Conservation (phyloP, 2,113 vertebrate genomes). For the Orycteropus afer region DNA sequence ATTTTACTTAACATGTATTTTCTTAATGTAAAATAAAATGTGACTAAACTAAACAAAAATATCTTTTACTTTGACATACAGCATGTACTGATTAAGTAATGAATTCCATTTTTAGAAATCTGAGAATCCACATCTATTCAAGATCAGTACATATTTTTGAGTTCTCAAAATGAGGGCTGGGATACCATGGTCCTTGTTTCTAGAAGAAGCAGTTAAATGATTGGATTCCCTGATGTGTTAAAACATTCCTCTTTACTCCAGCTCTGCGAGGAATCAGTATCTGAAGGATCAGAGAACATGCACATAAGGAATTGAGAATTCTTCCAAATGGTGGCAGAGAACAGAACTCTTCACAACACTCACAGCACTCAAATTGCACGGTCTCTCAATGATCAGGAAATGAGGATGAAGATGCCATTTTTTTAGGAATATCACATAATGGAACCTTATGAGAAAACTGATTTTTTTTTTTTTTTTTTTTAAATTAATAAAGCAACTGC, state of each 20-base stretch:
- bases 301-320: neutral
- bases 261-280: neutral
- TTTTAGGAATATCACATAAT: neutral
- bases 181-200: neutral
- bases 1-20: neutral
- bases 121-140: neutral
- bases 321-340: neutral
- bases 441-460: neutral
- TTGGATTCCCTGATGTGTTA: neutral
- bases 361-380: neutral
- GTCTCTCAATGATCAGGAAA: neutral
- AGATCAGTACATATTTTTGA: neutral
- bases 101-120: neutral
- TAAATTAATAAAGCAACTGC: conserved; percentile 1
- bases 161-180: neutral
- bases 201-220: neutral
- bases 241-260: neutral
- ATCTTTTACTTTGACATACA: neutral
- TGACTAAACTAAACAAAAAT: conserved; percentile 28
- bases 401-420: neutral
- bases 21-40: conserved; percentile 19
- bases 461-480: neutral
- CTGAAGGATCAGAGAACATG: neutral
- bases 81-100: neutral
- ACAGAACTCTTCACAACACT: neutral